Percentiles rank a stretch among this genome's conserved stretches.
phyloP scores from a whole-genome alignment of 1,140 invertebrate genomes.

The Papilio aristodemus region DNA sequence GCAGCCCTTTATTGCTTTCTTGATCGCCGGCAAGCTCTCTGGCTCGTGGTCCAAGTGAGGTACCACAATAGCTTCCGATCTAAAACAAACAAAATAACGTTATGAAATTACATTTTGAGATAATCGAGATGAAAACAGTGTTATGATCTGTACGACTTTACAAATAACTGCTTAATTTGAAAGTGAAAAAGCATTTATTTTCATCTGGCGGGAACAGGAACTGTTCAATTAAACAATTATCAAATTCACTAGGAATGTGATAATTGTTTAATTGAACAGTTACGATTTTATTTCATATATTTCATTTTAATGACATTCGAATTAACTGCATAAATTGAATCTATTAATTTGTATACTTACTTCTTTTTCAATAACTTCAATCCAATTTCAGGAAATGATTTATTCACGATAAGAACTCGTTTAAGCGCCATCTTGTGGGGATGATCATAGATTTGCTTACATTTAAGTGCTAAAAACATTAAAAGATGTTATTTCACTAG shows the following conservation, averaged over 20 bases:
- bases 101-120: no score
- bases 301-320: neutral
- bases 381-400: slow-evolving; percentile 52
- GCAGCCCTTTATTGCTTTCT: slow-evolving; percentile 51
- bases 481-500: neutral
- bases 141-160: no score
- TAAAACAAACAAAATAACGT: slow-evolving; percentile 35
- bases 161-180: no score
- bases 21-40: slow-evolving; percentile 50
- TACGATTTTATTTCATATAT: neutral
- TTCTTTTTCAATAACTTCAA: slow-evolving; percentile 55
- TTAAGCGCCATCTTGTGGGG: slow-evolving; percentile 52
- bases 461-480: neutral
- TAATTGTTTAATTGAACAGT: neutral
- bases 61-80: slow-evolving; percentile 49
- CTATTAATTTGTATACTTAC: slow-evolving; percentile 48
- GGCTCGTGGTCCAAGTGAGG: slow-evolving; percentile 54
- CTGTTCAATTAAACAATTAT: no score
- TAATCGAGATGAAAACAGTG: no score
- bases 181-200: no score
- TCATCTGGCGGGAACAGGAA: no score
- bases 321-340: neutral
- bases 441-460: neutral
- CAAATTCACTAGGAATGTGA: no score
- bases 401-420: slow-evolving; percentile 62